Percentiles rank a stretch among this genome's conserved stretches.
Conservation (phyloP, 2,888 invertebrate genomes). For the Limnephilus rhombicus region DNA sequence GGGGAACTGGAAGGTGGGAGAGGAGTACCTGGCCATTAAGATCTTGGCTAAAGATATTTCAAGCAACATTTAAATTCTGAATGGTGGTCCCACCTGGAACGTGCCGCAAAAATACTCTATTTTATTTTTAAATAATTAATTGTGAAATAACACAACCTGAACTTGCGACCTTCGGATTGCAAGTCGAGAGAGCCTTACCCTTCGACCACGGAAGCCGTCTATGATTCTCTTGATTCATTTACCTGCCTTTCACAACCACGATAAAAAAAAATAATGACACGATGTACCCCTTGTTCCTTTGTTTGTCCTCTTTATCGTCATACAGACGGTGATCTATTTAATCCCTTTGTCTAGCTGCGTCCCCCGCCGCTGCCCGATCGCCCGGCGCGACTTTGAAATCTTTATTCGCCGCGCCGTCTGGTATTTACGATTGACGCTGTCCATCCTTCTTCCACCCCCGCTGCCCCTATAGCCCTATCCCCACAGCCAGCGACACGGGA, state of each 20-base stretch:
- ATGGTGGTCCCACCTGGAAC: too few relatives aligned
- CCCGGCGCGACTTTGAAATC: constrained; percentile 12
- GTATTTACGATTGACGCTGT: constrained; percentile 14
- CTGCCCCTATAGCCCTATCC: neutral
- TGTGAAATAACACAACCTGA: too few relatives aligned
- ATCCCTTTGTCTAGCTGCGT: neutral
- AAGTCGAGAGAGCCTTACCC: too few relatives aligned
- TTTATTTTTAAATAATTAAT: too few relatives aligned
- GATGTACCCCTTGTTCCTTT: neutral
- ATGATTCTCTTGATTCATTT: neutral
- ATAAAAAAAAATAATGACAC: neutral
- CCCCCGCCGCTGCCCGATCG: neutral
- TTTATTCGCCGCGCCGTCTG: constrained; percentile 7
- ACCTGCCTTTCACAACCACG: neutral
- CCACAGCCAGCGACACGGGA: neutral
- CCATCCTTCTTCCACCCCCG: neutral
- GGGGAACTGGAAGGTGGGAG: too few relatives aligned
- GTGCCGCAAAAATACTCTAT: too few relatives aligned
- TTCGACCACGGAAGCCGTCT: neutral
- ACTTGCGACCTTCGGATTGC: too few relatives aligned
- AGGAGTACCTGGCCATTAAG: too few relatives aligned
- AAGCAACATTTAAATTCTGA: too few relatives aligned
- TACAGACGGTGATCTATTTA: neutral
- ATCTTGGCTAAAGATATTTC: too few relatives aligned
- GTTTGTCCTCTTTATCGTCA: neutral